Conservation (phyloP, 2,797 vertebrate genomes). For the Helarctos malayanus region DNA sequence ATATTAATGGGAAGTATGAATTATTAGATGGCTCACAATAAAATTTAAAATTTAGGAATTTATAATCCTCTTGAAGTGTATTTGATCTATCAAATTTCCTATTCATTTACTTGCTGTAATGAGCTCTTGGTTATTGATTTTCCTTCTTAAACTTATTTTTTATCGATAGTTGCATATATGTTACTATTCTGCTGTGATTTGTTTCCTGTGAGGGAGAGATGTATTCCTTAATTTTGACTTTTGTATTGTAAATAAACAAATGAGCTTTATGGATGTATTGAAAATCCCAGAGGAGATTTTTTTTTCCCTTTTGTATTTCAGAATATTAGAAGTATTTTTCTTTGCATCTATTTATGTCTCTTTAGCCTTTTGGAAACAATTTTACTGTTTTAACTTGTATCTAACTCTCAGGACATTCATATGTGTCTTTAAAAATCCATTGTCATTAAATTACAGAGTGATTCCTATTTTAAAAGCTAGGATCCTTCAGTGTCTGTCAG, state of each 20-base stretch:
- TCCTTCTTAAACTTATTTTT: slow-evolving; percentile 44
- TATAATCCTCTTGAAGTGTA: slow-evolving; percentile 30
- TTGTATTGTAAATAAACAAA: slow-evolving; percentile 43
- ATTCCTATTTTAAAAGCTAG: slow-evolving; percentile 63
- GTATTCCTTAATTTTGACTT: slow-evolving; percentile 18
- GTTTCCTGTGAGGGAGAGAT: background rate
- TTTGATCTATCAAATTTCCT: slow-evolving; percentile 31
- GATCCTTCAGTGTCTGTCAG: slow-evolving; percentile 45
- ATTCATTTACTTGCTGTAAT: background rate
- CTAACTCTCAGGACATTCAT: slow-evolving; percentile 8
- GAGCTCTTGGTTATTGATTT: slow-evolving; percentile 29
- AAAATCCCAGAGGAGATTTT: background rate
- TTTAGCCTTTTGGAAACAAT: slow-evolving; percentile 7
- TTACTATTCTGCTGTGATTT: slow-evolving; percentile 10
- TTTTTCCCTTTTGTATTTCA: background rate
- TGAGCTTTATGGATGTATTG: slow-evolving; percentile 30
- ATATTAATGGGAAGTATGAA: slow-evolving; percentile 35
- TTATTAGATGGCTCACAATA: slow-evolving; percentile 25
- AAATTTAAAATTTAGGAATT: background rate
- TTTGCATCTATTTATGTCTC: slow-evolving; percentile 17
- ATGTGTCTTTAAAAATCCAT: slow-evolving; percentile 50
- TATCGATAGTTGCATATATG: background rate
- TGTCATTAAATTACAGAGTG: slow-evolving; percentile 61
- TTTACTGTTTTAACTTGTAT: slow-evolving; percentile 27
- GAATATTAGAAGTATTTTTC: slow-evolving; percentile 6